Evolutionary conservation across 2,797 vertebrate genomes (phyloP).

Genomic region (Enteromius thamalakanensis): DNA sequence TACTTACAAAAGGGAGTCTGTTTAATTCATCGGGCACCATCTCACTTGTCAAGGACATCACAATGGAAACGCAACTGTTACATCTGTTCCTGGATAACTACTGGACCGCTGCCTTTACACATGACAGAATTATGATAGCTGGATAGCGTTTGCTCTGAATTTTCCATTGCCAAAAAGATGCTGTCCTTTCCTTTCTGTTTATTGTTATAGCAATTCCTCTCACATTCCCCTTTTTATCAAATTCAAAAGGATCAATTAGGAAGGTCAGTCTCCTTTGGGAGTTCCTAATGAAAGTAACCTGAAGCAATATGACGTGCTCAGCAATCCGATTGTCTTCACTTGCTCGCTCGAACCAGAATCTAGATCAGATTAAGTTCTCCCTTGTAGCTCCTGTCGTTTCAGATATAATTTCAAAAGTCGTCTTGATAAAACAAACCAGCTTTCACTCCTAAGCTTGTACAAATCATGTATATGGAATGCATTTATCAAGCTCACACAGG

Average conservation of each 20-base stretch:
- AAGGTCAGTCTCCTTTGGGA: slow-evolving; percentile 42
- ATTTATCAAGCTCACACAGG: slow-evolving; percentile 37
- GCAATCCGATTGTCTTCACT: slow-evolving; percentile 43
- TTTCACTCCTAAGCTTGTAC: not conserved
- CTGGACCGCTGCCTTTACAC: slow-evolving; percentile 62
- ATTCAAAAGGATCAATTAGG: slow-evolving; percentile 38
- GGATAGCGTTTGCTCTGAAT: slow-evolving; percentile 58
- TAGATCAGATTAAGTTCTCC: slow-evolving; percentile 29
- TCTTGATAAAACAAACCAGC: slow-evolving; percentile 7
- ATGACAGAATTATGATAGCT: slow-evolving; percentile 58
- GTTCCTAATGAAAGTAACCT: slow-evolving; percentile 36
- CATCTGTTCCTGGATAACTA: slow-evolving; percentile 35
- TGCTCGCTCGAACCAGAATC: slow-evolving; percentile 10
- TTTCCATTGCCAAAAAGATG: slow-evolving; percentile 69
- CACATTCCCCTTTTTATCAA: slow-evolving; percentile 29
- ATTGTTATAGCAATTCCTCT: slow-evolving; percentile 34
- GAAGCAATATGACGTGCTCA: slow-evolving; percentile 55
- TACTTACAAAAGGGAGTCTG: slow-evolving; percentile 83
- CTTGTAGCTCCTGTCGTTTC: slow-evolving; percentile 31
- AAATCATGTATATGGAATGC: slow-evolving; percentile 40
- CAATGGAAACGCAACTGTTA: slow-evolving; percentile 1
- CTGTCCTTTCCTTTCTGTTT: slow-evolving; percentile 40
- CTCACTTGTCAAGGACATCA: slow-evolving; percentile 66
- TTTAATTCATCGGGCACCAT: slow-evolving; percentile 83
- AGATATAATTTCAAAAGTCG: slow-evolving; percentile 23